These are phyloP conservation scores for Orius laevigatus DNA, from an alignment of 1,140 invertebrate species.

Conservation along the genomic window DNA sequence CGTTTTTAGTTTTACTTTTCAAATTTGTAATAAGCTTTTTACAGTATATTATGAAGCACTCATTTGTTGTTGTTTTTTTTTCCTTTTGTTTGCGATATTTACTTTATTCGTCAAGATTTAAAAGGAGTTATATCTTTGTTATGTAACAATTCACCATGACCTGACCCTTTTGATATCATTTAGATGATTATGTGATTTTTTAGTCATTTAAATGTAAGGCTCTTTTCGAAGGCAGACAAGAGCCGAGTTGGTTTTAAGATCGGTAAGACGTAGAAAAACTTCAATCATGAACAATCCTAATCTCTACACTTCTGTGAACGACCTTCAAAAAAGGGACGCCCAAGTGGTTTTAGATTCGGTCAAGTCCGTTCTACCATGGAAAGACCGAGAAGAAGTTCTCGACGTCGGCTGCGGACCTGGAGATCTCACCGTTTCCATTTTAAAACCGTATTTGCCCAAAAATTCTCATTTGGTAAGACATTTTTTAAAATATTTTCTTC, in stretches of 20 bases:
- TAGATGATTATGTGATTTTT: conserved; percentile 3
- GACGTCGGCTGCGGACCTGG: conserved; percentile 70
- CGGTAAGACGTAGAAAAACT: too few relatives aligned
- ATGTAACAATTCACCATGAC: too few relatives aligned
- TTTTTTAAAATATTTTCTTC: neutral
- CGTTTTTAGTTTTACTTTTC: too few relatives aligned
- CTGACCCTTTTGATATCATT: neutral
- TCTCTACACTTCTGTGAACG: conserved; percentile 14
- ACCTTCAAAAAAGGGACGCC: conserved; percentile 16
- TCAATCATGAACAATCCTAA: conserved; percentile 18
- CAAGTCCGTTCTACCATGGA: conserved; percentile 12
- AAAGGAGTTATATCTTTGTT: too few relatives aligned
- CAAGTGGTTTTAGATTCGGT: conserved; percentile 13
- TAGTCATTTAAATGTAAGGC: too few relatives aligned
- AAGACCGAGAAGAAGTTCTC: conserved; percentile 26
- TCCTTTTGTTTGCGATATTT: too few relatives aligned
- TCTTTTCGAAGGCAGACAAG: too few relatives aligned
- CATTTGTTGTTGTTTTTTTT: too few relatives aligned
- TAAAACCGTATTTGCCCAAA: conserved; percentile 42
- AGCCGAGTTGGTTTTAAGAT: too few relatives aligned
- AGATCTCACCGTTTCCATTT: conserved; percentile 46
- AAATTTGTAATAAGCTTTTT: too few relatives aligned
- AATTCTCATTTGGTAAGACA: conserved; percentile 18
- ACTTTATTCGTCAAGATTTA: too few relatives aligned
- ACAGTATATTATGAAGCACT: too few relatives aligned